These are phyloP conservation scores for Mycetomoellerius zeteki DNA, from an alignment of 1,140 invertebrate species.

Conservation along the genomic window DNA sequence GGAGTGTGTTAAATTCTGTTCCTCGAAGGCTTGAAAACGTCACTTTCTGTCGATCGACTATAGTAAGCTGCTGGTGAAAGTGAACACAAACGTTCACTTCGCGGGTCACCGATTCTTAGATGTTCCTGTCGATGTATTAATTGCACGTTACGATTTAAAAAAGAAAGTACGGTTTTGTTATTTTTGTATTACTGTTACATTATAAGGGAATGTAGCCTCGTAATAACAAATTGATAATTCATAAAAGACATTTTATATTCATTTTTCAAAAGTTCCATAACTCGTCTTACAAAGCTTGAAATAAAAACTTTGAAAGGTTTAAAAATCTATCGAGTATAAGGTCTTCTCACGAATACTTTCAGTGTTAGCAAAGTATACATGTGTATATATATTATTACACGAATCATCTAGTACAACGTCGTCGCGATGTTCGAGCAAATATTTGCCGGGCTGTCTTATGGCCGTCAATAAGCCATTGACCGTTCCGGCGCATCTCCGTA, in stretches of 20 bases:
- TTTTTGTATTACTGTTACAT: not conserved
- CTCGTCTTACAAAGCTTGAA: not conserved
- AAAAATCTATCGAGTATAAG: not conserved
- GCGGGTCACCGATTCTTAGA: constrained; percentile 33
- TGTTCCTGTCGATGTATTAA: constrained; percentile 16
- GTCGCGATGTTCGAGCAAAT: constrained; percentile 32
- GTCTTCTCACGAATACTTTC: not conserved
- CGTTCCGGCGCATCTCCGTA: constrained; percentile 30
- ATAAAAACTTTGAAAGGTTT: constrained; percentile 6
- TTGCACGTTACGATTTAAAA: constrained; percentile 12
- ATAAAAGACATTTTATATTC: not conserved
- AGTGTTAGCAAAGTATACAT: not conserved
- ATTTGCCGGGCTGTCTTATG: constrained; percentile 34
- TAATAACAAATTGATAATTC: not conserved
- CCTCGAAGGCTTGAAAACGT: constrained; percentile 66
- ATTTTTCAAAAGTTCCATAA: not conserved
- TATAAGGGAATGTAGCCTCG: not conserved
- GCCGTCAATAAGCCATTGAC: constrained; percentile 47
- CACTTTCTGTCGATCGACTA: constrained; percentile 63
- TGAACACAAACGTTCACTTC: constrained; percentile 34
- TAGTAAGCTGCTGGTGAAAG: constrained; percentile 59
- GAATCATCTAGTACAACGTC: constrained; percentile 15
- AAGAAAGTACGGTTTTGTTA: not conserved
- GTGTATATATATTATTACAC: not conserved
- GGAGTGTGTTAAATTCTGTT: constrained; percentile 3